These are phyloP conservation scores for Tragulus kanchil DNA, from an alignment of 2,113 vertebrate genomes.

Conservation along the genomic window DNA sequence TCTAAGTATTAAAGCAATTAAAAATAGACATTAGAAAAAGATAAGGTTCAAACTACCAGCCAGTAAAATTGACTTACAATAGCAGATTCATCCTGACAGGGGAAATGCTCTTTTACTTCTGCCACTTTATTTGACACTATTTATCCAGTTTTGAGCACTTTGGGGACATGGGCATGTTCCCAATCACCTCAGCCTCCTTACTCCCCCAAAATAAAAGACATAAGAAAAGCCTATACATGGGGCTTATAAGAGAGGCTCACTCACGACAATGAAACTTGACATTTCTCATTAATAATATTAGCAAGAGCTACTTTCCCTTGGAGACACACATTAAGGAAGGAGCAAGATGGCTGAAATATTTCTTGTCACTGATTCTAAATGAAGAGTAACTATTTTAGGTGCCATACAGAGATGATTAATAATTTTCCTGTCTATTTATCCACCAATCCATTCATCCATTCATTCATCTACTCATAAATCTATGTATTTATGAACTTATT, in stretches of 20 bases:
- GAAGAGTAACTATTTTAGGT: not conserved
- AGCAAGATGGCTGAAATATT: not conserved
- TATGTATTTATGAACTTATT: not conserved
- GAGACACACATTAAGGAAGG: not conserved
- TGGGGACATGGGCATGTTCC: no score
- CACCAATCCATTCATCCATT: not conserved
- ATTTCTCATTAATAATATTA: not conserved
- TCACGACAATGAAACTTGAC: not conserved
- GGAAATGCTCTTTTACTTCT: not conserved
- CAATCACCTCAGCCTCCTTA: no score
- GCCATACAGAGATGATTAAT: not conserved
- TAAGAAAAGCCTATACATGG: not conserved
- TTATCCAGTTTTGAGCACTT: no score
- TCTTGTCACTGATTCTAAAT: not conserved
- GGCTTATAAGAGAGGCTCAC: not conserved
- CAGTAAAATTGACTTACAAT: not conserved
- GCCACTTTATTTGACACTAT: no score
- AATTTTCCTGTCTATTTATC: not conserved
- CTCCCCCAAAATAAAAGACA: no score
- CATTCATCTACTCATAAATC: not conserved
- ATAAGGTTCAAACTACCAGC: not conserved
- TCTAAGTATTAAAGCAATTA: not conserved
- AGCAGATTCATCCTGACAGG: not conserved
- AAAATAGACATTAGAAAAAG: slow-evolving; percentile 16
- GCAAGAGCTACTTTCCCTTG: not conserved